Conservation (phyloP, 2,888 invertebrate genomes). For the Xanthorhoe designata region DNA sequence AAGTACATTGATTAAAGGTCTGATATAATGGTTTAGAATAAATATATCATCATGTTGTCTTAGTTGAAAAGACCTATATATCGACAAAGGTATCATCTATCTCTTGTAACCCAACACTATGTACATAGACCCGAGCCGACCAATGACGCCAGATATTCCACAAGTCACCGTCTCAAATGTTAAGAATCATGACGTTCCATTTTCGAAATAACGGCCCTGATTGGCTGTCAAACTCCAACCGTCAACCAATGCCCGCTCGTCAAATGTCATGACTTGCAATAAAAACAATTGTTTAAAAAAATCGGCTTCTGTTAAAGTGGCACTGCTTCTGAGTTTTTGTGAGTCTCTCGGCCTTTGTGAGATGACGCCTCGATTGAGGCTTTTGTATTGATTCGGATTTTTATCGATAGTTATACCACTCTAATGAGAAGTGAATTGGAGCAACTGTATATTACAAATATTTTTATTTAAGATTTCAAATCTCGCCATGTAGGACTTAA, state of each 20-base stretch:
- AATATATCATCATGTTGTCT: no score
- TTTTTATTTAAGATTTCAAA: not conserved
- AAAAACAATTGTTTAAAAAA: slow-evolving; percentile 72
- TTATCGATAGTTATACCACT: slow-evolving; percentile 29
- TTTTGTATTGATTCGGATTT: slow-evolving; percentile 35
- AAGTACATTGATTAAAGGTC: no score
- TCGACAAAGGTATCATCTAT: slow-evolving; percentile 13
- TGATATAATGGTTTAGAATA: no score
- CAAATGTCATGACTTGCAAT: slow-evolving; percentile 80
- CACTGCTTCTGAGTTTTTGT: slow-evolving; percentile 62
- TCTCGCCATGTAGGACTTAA: no score
- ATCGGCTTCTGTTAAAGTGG: slow-evolving; percentile 82
- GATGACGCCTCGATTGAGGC: slow-evolving; percentile 34
- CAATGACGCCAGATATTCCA: slow-evolving; percentile 52
- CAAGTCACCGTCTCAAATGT: slow-evolving; percentile 76
- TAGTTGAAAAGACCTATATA: no score
- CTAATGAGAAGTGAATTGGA: slow-evolving; percentile 26
- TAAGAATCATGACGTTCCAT: slow-evolving; percentile 82
- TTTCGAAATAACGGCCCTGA: slow-evolving; percentile 73
- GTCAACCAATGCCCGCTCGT: slow-evolving; percentile 81
- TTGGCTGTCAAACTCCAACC: slow-evolving; percentile 81
- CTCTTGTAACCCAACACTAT: slow-evolving; percentile 34
- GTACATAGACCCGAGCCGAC: slow-evolving; percentile 51
- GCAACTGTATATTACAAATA: slow-evolving; percentile 1
- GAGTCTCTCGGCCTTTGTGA: slow-evolving; percentile 40